Evolutionary conservation across 2,888 invertebrate species (phyloP).

Genomic region (Eilema depressum): DNA sequence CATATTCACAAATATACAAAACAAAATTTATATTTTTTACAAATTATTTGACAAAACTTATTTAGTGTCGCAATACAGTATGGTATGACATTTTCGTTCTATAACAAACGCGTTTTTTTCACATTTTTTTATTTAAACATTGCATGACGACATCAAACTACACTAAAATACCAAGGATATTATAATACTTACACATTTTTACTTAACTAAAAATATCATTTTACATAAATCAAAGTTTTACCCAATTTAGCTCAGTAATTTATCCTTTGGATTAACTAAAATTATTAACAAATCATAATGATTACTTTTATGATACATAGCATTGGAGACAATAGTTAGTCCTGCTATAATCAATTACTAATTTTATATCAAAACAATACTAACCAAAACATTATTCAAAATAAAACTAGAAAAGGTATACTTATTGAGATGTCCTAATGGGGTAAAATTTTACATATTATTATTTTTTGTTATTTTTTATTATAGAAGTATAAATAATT

Average conservation of each 20-base stretch:
- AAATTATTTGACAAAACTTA: neutral
- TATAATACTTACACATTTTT: conserved; percentile 5
- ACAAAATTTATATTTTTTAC: conserved; percentile 20
- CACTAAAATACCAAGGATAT: neutral
- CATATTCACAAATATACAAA: conserved; percentile 44
- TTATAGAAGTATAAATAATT: conserved; percentile 60
- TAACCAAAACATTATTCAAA: neutral
- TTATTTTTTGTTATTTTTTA: conserved; percentile 27
- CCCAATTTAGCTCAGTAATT: neutral
- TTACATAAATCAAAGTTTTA: neutral
- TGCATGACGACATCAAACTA: conserved; percentile 3
- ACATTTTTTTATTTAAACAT: neutral
- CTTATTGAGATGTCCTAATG: neutral
- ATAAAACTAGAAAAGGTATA: neutral
- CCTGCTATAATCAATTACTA: neutral
- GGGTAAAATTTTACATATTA: conserved; percentile 22
- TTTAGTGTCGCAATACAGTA: neutral
- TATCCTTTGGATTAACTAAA: conserved; percentile 5
- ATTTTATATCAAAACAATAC: neutral
- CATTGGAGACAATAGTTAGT: neutral
- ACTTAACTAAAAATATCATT: conserved; percentile 1
- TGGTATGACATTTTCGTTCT: neutral
- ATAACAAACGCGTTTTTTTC: too few species aligned
- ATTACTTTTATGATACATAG: neutral
- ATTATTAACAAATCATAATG: conserved; percentile 1